These are phyloP conservation scores for Hapalemur alaotrensis DNA, from an alignment of 2,797 vertebrate genomes.

Conservation along the genomic window DNA sequence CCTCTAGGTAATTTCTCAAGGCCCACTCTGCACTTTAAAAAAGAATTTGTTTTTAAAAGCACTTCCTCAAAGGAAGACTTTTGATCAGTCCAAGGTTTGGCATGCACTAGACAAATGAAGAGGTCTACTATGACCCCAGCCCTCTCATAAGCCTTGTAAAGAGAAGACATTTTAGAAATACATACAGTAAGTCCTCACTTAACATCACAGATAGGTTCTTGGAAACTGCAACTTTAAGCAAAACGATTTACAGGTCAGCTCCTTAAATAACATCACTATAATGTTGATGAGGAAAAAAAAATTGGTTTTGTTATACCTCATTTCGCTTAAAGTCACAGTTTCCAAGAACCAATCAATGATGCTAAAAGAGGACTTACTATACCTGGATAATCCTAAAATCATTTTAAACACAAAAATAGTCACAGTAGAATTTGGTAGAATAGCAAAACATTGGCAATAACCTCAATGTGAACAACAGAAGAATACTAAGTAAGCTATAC, in stretches of 20 bases:
- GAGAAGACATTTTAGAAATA: conserved; percentile 36
- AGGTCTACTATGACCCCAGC: neutral
- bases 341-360: neutral
- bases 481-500: neutral
- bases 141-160: neutral
- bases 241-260: neutral
- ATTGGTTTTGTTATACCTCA: neutral
- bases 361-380: neutral
- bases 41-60: conserved; percentile 35
- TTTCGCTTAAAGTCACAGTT: neutral
- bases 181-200: neutral
- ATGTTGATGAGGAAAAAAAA: neutral
- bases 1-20: neutral
- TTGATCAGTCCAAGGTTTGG: conserved; percentile 30
- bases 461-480: neutral
- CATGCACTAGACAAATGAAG: neutral
- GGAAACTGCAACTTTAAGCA: neutral
- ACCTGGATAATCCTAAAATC: neutral
- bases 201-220: neutral
- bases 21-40: conserved; percentile 23
- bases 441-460: neutral
- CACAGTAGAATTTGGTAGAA: neutral
- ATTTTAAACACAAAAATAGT: conserved; percentile 38
- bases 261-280: neutral
- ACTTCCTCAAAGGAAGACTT: conserved; percentile 47